Conservation (phyloP, 2,797 vertebrate species). For the Leuciscus waleckii region DNA sequence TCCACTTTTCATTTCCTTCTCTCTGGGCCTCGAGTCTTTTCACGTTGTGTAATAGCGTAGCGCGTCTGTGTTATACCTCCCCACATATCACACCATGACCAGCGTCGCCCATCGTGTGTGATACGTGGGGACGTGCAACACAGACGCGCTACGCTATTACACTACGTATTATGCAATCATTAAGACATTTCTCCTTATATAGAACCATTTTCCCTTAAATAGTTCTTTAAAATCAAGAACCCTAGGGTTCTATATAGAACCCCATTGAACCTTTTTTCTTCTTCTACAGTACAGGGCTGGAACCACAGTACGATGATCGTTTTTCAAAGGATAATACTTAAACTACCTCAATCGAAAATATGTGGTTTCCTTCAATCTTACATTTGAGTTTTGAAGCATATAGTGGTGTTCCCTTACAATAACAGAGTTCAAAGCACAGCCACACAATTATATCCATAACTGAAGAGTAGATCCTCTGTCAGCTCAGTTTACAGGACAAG, state of each 20-base stretch:
- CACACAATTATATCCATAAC: background rate
- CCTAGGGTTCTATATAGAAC: background rate
- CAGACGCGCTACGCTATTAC: no score
- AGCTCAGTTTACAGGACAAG: background rate
- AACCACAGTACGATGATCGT: background rate
- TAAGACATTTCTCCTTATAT: background rate
- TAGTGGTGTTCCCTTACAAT: background rate
- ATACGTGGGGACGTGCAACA: no score
- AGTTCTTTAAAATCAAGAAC: background rate
- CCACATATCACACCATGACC: no score
- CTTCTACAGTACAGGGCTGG: background rate
- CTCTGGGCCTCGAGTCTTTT: no score
- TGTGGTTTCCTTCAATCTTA: background rate
- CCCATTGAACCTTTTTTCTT: background rate
- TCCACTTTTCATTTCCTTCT: no score
- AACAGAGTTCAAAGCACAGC: background rate
- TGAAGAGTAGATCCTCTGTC: slow-evolving; percentile 19
- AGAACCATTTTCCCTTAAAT: background rate
- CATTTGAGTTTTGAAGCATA: background rate
- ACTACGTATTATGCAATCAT: background rate
- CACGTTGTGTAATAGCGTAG: no score
- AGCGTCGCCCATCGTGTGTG: no score
- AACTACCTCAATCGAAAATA: background rate
- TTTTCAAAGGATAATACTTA: background rate
- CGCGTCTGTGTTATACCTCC: no score